A percentile compares a stretch with the other conserved stretches of the same genome.
Conservation (phyloP, 2,888 invertebrate species). For the Hylaea fasciaria region DNA sequence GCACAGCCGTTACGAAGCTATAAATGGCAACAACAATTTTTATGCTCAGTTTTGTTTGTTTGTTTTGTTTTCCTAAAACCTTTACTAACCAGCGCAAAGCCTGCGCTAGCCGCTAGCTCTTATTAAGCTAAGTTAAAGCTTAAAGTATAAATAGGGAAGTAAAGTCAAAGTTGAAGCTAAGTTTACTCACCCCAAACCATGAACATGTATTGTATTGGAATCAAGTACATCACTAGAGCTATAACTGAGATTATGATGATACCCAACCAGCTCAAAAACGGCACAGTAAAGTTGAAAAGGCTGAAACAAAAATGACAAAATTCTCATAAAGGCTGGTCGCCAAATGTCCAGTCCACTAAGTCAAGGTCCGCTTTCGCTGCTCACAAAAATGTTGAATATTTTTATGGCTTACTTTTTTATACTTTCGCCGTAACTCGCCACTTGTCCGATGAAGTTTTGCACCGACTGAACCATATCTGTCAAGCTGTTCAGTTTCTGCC, state of each 20-base stretch:
- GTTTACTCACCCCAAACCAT: constrained; percentile 91
- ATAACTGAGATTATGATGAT: constrained; percentile 89
- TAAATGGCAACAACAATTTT: no score
- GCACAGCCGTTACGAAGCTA: no score
- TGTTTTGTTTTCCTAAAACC: no score
- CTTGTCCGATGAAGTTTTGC: constrained; percentile 95
- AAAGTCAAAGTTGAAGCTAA: no score
- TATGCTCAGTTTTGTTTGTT: no score
- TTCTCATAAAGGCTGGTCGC: no score
- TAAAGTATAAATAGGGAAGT: no score
- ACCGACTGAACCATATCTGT: constrained; percentile 98
- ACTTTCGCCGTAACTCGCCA: constrained; percentile 95
- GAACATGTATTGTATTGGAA: constrained; percentile 94
- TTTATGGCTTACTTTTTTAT: constrained; percentile 93
- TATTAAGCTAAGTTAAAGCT: no score
- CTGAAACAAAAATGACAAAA: constrained; percentile 82
- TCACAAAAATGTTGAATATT: not conserved
- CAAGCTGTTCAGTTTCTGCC: constrained; percentile 94
- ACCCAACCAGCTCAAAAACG: constrained; percentile 95
- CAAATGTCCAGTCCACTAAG: no score
- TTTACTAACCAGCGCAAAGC: no score
- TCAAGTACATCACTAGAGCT: constrained; percentile 91
- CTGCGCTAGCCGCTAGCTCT: no score
- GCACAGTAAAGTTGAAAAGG: constrained; percentile 97
- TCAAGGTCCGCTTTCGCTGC: no score